Evolutionary conservation across 2,797 vertebrate genomes (phyloP).

Genomic region (Hoplostethus mediterraneus): DNA sequence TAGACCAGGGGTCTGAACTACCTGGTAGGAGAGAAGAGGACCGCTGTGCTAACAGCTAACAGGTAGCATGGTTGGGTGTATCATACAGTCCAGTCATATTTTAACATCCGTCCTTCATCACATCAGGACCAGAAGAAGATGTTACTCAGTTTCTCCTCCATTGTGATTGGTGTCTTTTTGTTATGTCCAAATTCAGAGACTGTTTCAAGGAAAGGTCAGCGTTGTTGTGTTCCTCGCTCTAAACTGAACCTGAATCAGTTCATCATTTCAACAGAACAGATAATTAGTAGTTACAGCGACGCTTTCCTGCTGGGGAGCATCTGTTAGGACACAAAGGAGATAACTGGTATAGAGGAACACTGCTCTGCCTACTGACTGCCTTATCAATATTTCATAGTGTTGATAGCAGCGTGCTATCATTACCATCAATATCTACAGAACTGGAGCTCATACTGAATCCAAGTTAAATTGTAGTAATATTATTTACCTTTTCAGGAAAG

Average conservation of each 20-base stretch:
- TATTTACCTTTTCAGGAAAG: too few species aligned
- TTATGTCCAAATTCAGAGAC: neutral
- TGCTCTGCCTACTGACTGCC: constrained; percentile 38
- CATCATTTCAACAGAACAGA: constrained; percentile 19
- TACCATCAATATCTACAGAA: constrained; percentile 25
- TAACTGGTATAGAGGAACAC: constrained; percentile 37
- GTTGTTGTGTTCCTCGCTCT: neutral
- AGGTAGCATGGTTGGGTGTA: neutral
- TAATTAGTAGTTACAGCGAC: constrained; percentile 41
- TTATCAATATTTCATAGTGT: constrained; percentile 64
- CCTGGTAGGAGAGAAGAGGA: too few species aligned
- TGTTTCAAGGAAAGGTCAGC: constrained; percentile 41
- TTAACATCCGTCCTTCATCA: constrained; percentile 23
- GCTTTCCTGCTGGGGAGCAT: constrained; percentile 47
- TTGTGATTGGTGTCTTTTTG: constrained; percentile 1
- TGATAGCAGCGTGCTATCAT: constrained; percentile 33
- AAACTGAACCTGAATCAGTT: neutral
- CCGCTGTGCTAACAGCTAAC: too few species aligned
- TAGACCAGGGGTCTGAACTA: too few species aligned
- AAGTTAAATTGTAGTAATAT: too few species aligned
- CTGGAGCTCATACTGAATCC: neutral
- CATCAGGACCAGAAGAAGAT: neutral
- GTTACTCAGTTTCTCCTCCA: constrained; percentile 5
- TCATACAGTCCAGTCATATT: too few species aligned
- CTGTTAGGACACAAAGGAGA: constrained; percentile 39